Evolutionary conservation across 2,888 invertebrate genomes (phyloP).

Genomic region (Oligia strigilis): DNA sequence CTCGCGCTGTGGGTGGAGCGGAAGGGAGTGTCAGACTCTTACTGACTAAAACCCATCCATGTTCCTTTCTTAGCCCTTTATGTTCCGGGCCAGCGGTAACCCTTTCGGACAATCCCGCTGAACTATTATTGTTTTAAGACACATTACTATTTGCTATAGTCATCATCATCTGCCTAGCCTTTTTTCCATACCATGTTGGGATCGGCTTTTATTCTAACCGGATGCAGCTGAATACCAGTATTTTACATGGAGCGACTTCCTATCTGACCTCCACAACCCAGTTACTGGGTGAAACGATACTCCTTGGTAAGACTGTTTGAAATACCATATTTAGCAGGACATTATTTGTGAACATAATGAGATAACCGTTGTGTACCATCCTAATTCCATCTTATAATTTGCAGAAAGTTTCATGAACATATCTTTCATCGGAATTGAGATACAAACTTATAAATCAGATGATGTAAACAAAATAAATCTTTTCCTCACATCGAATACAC

Average conservation of each 20-base stretch:
- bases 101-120: too few relatives aligned
- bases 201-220: background rate
- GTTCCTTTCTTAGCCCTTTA: too few relatives aligned
- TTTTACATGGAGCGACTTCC: background rate
- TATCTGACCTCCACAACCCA: background rate
- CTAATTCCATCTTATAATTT: background rate
- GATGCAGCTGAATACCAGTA: background rate
- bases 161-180: background rate
- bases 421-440: slow-evolving; percentile 46
- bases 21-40: too few relatives aligned
- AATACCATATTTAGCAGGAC: background rate
- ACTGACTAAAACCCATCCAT: too few relatives aligned
- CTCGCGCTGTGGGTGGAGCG: too few relatives aligned
- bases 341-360: background rate
- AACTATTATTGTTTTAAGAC: too few relatives aligned
- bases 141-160: background rate
- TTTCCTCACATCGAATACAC: slow-evolving; percentile 33
- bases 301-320: background rate
- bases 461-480: slow-evolving; percentile 48
- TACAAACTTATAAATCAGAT: slow-evolving; percentile 50
- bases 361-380: background rate
- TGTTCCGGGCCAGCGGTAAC: too few relatives aligned
- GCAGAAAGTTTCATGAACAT: slow-evolving; percentile 2
- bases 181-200: background rate
- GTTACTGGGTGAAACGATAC: background rate